A percentile compares a stretch with the other conserved stretches of the same genome.
Evolutionary conservation across 2,797 vertebrate species (phyloP).

Genomic region (Acanthopagrus latus): DNA sequence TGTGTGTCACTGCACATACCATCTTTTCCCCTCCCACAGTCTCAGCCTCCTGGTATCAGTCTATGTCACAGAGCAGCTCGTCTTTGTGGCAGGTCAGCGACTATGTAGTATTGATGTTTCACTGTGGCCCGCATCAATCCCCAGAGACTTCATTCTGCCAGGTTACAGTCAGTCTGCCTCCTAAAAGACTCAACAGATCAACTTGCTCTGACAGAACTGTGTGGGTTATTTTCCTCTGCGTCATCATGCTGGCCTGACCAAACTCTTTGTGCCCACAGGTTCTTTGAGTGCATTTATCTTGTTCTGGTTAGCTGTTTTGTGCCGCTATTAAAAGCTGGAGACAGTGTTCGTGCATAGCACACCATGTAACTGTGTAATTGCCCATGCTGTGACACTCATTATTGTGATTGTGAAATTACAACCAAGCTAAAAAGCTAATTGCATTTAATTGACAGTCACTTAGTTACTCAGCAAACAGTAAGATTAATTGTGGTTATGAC

Average conservation of each 20-base stretch:
- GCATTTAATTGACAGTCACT: conserved; percentile 55
- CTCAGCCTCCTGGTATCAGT: conserved; percentile 8
- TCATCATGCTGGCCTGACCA: conserved; percentile 2
- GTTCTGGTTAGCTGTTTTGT: neutral
- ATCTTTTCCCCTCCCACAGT: conserved; percentile 1
- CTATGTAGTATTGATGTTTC: conserved; percentile 45
- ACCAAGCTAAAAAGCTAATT: conserved; percentile 48
- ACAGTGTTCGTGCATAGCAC: conserved; percentile 3
- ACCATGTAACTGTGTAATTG: conserved; percentile 46
- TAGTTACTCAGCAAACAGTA: conserved; percentile 41
- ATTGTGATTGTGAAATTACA: conserved; percentile 43
- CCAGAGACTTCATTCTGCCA: conserved; percentile 53
- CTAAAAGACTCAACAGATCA: neutral
- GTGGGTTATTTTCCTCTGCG: neutral
- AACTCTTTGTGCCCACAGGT: neutral
- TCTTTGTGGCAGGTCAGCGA: conserved; percentile 21
- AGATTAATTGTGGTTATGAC: conserved; percentile 26
- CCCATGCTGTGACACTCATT: conserved; percentile 45
- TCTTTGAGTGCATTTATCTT: conserved; percentile 23
- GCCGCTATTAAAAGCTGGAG: conserved; percentile 17
- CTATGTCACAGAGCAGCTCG: conserved; percentile 7
- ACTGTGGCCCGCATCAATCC: conserved; percentile 43
- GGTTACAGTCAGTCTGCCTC: conserved; percentile 12
- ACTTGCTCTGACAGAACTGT: neutral
- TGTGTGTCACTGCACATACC: neutral